Base-by-base conservation (phyloP, 2,797 vertebrate species). In the Enteromius argenteus region DNA sequence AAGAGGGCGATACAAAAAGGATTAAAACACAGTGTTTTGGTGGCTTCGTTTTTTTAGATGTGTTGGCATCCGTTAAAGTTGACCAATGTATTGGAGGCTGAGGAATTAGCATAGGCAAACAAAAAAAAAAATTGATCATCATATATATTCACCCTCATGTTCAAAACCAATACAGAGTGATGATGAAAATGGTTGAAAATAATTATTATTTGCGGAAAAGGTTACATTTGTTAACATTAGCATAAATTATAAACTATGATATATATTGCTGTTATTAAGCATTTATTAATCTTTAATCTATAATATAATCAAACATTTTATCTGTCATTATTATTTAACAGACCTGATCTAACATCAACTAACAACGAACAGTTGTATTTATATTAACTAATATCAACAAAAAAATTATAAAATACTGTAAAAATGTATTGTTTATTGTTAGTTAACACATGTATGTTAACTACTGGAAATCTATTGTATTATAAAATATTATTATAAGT, bases 1-100 rank as follows among this genome's bases (percentile, higher is more conserved):
- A 37, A 66, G 66, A 80, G 75, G 66, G 64, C 5, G 13, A 66
- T 19, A 72, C 17, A 23, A 32, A 79, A 58, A 32, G 30, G 73
- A 76, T 62, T 42, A 32, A 79, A 76, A 37, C 14, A 35, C 8
- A 46, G n/a, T 1, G 66, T 58, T 68, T 46, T 49, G 73, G 37
- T 17, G 75, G 68, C 7, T 69, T 42, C 5, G 2, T 69, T 69
- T 51, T 53, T 75, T 69, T 35, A 27, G 5, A 67, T 74, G 35
- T 42, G n/a, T 35, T 27, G 35, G 23, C 32, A 1, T 42, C 13
- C 14, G 39, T 76, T 27, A 9, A 10, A 27, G 13, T 17, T 11
- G 21, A 23, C 6, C 21, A 42, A 1, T 17, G 21, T 39, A 42
- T 39, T 14, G 6, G n/a, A 4, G 13, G 19, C 21, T 39, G 37